Base-by-base conservation (phyloP, 2,113 vertebrate species). In the Solea senegalensis region DNA sequence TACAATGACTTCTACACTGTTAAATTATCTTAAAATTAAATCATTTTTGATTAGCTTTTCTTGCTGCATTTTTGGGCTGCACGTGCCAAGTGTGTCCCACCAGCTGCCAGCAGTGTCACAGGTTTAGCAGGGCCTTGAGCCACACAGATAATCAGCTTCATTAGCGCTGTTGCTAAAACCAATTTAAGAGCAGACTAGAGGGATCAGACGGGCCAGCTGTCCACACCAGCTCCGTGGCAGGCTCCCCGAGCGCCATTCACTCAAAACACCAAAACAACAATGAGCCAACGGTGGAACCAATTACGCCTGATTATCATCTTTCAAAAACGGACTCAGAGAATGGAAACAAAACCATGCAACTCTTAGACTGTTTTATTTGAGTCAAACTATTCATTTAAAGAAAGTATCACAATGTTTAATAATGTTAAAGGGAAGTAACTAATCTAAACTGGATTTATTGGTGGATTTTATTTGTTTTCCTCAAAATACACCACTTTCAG, bases 121-220 rank as follows among this genome's bases (percentile, higher is more conserved):
- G 93, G 94, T 94, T 94, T 93, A 94, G 92, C 94, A 92, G 93
- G 92, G 94, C 95, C 93, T 94, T 90, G 90, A 94, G 93, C 94
- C 94, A 92, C 90, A 90, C 92, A 92, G 93, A 94, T 97, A 96
- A 97, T 98, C 96, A 96, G 95, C 95, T 96, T 96, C 96, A 94
- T 95, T 96, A 96, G 93, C 92, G 91, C 94, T 90, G 87, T 88
- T 93, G 93, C 95, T 96, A 95, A 97, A 96, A 94, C 95, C 95
- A 96, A 94, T 96, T 95, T 95, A 95, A 93, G 91, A 95, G 93
- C 94, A 95, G 95, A 95, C 95, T 94, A 90, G 83, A 87, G 92
- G 95, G 95, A 96, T 96, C 96, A 97, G 96, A 96, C 94, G 87
- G 92, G 90, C 95, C 96, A 98, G 95, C 95, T 97, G 95, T 96